phyloP scores from a whole-genome alignment of 2,888 invertebrate genomes.

The Lutraria lutraria region DNA sequence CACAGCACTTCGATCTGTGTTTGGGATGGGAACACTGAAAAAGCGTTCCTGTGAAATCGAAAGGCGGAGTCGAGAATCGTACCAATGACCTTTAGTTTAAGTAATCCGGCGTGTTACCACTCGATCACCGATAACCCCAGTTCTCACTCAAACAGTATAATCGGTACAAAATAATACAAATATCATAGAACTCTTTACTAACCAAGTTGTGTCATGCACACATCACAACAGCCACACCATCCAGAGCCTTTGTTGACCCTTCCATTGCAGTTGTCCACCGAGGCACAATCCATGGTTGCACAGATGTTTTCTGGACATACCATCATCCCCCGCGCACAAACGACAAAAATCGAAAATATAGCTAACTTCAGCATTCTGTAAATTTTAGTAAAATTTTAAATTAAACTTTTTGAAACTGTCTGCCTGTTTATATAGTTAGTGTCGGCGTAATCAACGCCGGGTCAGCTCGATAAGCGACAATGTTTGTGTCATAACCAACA shows the following conservation, averaged over 20 bases:
- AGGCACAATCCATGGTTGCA: constrained; percentile 38
- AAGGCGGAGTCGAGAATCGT: too few species aligned
- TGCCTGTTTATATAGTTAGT: not conserved
- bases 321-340: constrained; percentile 45
- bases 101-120: too few species aligned
- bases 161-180: too few species aligned
- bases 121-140: too few species aligned
- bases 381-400: not conserved
- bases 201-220: constrained; percentile 64
- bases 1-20: too few species aligned
- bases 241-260: constrained; percentile 43
- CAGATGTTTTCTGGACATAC: constrained; percentile 60
- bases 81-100: too few species aligned
- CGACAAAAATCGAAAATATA: constrained; percentile 29
- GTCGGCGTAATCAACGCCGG: not conserved
- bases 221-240: constrained; percentile 64
- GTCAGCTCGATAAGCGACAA: constrained; percentile 11
- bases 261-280: constrained; percentile 52
- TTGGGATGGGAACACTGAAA: too few species aligned
- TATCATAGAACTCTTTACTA: constrained; percentile 13
- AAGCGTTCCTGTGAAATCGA: too few species aligned
- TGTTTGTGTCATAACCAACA: not conserved
- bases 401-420: not conserved
- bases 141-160: too few species aligned
- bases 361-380: constrained; percentile 47